Evolutionary conservation across 2,113 vertebrate genomes (phyloP).

Genomic region (Ploceus nigricollis): DNA sequence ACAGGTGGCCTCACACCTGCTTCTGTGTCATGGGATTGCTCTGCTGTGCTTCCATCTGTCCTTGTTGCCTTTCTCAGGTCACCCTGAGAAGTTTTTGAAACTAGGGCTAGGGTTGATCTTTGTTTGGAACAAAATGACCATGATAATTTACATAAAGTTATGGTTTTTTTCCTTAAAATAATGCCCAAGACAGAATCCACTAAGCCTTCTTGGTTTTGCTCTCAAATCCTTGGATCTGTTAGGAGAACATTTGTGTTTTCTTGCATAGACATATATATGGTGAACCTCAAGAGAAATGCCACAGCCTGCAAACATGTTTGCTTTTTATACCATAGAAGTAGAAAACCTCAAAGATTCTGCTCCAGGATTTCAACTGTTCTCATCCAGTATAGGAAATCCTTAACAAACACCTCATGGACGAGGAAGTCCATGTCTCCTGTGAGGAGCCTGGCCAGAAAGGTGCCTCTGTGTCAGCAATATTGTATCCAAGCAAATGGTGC

Average conservation of each 20-base stretch:
- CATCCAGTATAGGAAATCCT: background rate
- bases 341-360: background rate
- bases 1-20: rapidly evolving
- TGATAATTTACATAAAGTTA: background rate
- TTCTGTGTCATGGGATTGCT: rapidly evolving
- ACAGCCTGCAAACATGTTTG: background rate
- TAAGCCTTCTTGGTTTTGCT: background rate
- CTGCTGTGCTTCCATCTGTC: background rate
- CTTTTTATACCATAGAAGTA: background rate
- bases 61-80: background rate
- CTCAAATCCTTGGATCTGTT: background rate
- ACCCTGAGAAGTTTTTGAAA: background rate
- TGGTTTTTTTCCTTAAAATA: background rate
- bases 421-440: background rate
- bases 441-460: background rate
- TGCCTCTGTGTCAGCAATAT: background rate
- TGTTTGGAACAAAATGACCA: background rate
- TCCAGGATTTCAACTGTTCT: background rate
- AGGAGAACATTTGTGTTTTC: background rate
- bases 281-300: background rate
- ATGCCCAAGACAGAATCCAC: background rate
- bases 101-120: background rate
- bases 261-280: background rate
- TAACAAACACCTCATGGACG: background rate
- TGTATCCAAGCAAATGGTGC: background rate